phyloP scores from a whole-genome alignment of 2,888 invertebrate genomes.

The Cryptocheilus praepositus region DNA sequence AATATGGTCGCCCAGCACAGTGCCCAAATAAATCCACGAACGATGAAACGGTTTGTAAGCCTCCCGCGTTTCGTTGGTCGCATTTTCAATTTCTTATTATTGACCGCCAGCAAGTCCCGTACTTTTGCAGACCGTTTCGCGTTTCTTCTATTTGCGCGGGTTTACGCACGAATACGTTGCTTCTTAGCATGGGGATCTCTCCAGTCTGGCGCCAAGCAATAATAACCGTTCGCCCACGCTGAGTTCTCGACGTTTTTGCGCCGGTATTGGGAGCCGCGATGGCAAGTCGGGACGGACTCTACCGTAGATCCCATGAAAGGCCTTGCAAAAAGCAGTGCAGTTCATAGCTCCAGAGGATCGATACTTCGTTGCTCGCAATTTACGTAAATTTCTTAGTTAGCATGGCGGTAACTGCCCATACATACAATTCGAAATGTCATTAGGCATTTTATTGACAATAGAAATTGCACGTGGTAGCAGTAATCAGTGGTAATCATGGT shows the following conservation, averaged over 20 bases:
- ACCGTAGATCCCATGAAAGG: slow-evolving; percentile 14
- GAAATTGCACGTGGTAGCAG: too few relatives aligned
- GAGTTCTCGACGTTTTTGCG: slow-evolving; percentile 53
- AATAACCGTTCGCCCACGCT: slow-evolving; percentile 69
- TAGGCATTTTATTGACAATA: too few relatives aligned
- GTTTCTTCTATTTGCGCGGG: slow-evolving; percentile 31
- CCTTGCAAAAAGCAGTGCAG: slow-evolving; percentile 13
- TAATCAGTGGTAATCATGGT: too few relatives aligned
- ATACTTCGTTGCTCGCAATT: not conserved
- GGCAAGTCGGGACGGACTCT: not conserved
- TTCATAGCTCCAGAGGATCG: not conserved
- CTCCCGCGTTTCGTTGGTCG: too few relatives aligned
- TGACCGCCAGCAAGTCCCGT: too few relatives aligned
- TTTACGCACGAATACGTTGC: slow-evolving; percentile 31
- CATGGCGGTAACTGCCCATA: too few relatives aligned
- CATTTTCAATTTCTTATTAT: too few relatives aligned
- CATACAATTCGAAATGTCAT: too few relatives aligned
- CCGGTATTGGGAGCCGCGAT: slow-evolving; percentile 11
- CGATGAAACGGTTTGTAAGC: too few relatives aligned
- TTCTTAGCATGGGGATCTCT: slow-evolving; percentile 49
- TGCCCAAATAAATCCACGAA: too few relatives aligned
- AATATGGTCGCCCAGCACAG: too few relatives aligned
- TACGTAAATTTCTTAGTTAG: too few relatives aligned
- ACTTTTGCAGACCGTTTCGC: not conserved
- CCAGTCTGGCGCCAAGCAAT: slow-evolving; percentile 67